A percentile compares a stretch with the other conserved stretches of the same genome.
phyloP scores from a whole-genome alignment of 2,888 invertebrate species.

The Vannuccia rotundouncinata region DNA sequence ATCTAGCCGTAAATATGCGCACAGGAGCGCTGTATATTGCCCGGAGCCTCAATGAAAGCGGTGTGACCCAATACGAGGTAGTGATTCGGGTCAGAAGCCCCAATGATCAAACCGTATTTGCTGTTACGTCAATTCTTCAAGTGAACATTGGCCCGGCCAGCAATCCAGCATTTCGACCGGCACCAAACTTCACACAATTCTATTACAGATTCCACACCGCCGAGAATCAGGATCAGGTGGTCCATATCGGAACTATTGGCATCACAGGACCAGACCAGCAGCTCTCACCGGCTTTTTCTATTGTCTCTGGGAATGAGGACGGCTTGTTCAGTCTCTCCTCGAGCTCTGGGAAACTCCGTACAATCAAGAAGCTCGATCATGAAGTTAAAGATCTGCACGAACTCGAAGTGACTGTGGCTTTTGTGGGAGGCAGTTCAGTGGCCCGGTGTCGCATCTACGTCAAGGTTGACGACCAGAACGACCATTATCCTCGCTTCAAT shows the following conservation, averaged over 20 bases:
- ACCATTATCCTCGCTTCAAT: neutral
- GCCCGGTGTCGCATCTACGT: neutral
- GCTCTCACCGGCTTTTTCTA: neutral
- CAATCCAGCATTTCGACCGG: neutral
- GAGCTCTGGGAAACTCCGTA: slow-evolving; percentile 82
- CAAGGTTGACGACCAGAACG: neutral
- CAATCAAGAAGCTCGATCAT: slow-evolving; percentile 65
- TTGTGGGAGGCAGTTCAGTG: neutral
- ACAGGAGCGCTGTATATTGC: neutral
- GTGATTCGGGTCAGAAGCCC: neutral
- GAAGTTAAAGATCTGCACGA: slow-evolving; percentile 42
- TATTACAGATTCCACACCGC: neutral
- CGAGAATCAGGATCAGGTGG: neutral
- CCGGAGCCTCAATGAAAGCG: neutral
- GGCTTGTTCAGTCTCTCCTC: slow-evolving; percentile 75
- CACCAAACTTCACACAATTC: neutral
- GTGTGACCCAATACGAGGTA: neutral
- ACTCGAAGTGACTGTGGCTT: neutral
- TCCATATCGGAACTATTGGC: neutral
- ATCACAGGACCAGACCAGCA: neutral
- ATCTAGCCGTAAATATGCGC: neutral
- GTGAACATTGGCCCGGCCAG: neutral
- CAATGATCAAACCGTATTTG: neutral
- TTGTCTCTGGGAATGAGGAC: neutral
- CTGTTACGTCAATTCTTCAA: neutral